Evolutionary conservation across 2,797 vertebrate species (phyloP), one percentile per base, ranked within the genome.

Genomic region (Mus minutoides): DNA sequence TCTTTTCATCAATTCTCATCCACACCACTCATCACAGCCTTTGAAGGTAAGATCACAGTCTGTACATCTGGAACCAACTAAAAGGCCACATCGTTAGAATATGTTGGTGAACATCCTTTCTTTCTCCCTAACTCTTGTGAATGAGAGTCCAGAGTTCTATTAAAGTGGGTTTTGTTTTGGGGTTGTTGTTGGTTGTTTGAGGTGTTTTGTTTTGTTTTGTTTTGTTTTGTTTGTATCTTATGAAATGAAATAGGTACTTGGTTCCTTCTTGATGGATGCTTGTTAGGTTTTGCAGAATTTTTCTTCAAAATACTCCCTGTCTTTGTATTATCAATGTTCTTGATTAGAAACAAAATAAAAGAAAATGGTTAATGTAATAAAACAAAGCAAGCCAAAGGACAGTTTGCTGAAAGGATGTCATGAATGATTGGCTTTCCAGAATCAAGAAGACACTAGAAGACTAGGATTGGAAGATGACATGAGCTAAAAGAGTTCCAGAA

Each of bases 221-320:
- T 34, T 64, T 29, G 34, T 75, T 43, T 75, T 43, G 40, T 56
- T 95, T 83, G 49, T 73, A 76, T 80, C 64, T 94, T 94, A 92
- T 76, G 80, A 86, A 93, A 88, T 40, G 64, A 88, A 95, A 88
- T n/a, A 77, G 37, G 19, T 73, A 82, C 60, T 94, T 92, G 31
- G 37, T 82, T 95, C 14, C 73, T 95, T 77, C 24, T 88, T 91
- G 69, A 58, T 46, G 73, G n/a, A 94, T 43, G 21, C 90, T 91
- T 93, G 69, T 19, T 92, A 54, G 17, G n/a, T 40, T 95, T 97
- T 94, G 80, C n/a, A 91, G 52, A 85, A 80, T 77, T 92, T 93
- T 54, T 92, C 93, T 93, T 29, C 2, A 62, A 31, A 87, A 54
- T 4, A 79, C 29, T 88, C 21, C 37, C 34, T 90, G 86, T 95